Base-by-base conservation (phyloP, 1,140 invertebrate genomes). In the Cecropterus lyciades region DNA sequence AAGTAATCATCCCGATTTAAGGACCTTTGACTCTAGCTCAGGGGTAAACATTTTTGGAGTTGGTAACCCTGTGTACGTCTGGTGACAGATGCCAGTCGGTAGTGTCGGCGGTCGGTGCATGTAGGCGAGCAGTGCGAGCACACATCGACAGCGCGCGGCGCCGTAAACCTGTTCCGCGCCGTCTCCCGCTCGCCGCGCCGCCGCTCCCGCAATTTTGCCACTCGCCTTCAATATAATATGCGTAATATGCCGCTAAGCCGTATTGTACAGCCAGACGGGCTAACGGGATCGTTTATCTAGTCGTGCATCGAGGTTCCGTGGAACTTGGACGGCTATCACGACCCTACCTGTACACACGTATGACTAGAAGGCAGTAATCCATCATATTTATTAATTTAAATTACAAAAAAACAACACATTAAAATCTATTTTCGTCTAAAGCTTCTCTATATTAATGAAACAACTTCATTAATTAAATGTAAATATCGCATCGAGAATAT, bases 201-300 rank as follows among this genome's bases (percentile, higher is more conserved):
- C 62, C 20, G 59, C 72, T 72, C 75, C 77, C 73, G 77, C 75
- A 67, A 79, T 83, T 84, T 85, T 80, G 80, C 81, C 80, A 77
- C 77, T 80, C 75, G 77, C 70, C 69, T 71, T 77, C 75, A 75
- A 83, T 77, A 76, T 77, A 68, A 72, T 70, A 70, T 73, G 72
- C 72, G 77, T 79, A 80, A 77, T 80, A 81, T n/a, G 75, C 78
- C 77, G 81, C 80, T 85, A 80, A 85, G 74, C 75, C 77, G 77
- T 79, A 89, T 85, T 83, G 84, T 89, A 78, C 76, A 78, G 30
- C 77, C 82, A 87, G 84, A 87, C 87, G 62, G 75, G 67, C 71
- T 88, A 87, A 87, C 85, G 87, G 85, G 67, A 82, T 67, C 67
- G 67, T 68, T 80, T 76, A 79, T 79, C 77, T 76, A 74, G 72